These are phyloP conservation scores for Luscinia luscinia DNA, from an alignment of 2,797 vertebrate species.

Conservation along the genomic window DNA sequence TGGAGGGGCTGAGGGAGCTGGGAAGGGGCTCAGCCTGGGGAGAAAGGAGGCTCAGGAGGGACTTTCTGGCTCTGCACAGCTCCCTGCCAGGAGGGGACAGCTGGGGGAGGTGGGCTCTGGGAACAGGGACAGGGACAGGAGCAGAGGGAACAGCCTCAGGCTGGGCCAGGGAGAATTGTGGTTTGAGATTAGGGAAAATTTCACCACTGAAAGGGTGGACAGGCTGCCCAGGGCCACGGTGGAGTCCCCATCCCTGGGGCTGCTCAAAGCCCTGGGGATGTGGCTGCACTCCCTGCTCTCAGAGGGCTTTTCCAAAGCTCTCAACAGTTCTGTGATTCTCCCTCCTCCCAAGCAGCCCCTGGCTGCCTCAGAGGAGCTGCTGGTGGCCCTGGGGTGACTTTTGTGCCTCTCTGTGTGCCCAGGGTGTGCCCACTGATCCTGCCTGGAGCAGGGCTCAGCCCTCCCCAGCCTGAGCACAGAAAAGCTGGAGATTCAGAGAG, in stretches of 20 bases:
- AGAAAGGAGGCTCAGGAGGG: background rate
- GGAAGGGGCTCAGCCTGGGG: background rate
- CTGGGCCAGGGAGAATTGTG: accelerated
- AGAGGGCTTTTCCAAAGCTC: background rate
- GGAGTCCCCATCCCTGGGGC: background rate
- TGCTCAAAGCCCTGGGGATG: background rate
- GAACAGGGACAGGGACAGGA: background rate
- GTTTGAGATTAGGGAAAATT: background rate
- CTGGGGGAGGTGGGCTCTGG: background rate
- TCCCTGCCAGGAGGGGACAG: background rate
- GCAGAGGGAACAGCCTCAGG: accelerated
- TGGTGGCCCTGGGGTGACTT: background rate
- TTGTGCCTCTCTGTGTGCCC: accelerated
- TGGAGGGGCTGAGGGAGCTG: background rate
- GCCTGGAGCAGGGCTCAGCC: background rate
- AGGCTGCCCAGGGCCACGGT: background rate
- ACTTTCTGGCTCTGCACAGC: background rate
- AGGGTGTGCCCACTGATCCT: accelerated
- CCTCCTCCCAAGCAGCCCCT: accelerated
- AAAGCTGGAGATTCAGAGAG: background rate
- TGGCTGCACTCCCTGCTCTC: accelerated
- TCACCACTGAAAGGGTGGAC: background rate
- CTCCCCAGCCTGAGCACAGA: background rate
- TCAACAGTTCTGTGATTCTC: accelerated
- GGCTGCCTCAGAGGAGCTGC: background rate